These are phyloP conservation scores for Simalia tracyae DNA, from an alignment of 2,797 vertebrate genomes.

Conservation along the genomic window DNA sequence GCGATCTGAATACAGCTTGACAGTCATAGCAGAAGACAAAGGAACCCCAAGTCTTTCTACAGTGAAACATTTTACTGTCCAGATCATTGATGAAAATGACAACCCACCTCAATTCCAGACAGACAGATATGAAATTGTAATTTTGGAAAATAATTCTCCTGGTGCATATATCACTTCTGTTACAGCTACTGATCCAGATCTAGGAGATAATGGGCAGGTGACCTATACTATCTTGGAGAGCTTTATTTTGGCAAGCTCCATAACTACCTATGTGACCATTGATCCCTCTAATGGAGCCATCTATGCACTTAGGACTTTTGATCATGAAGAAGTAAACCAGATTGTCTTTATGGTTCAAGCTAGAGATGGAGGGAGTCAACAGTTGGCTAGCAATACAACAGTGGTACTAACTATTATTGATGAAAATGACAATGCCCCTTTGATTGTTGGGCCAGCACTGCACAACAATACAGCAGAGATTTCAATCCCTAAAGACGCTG, in stretches of 20 bases:
- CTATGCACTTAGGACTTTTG: slow-evolving; percentile 91
- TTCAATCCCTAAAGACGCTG: slow-evolving; percentile 85
- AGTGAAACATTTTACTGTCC: slow-evolving; percentile 94
- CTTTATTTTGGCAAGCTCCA: slow-evolving; percentile 81
- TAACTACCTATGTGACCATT: slow-evolving; percentile 93
- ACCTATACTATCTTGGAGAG: slow-evolving; percentile 91
- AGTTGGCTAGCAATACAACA: slow-evolving; percentile 85
- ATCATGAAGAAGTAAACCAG: slow-evolving; percentile 90
- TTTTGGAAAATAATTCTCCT: slow-evolving; percentile 94
- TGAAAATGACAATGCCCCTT: slow-evolving; percentile 91
- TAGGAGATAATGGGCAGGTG: slow-evolving; percentile 93
- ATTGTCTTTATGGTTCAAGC: slow-evolving; percentile 90
- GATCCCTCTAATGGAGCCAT: slow-evolving; percentile 93
- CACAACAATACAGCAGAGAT: slow-evolving; percentile 90
- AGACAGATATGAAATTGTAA: slow-evolving; percentile 90
- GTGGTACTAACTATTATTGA: slow-evolving; percentile 90
- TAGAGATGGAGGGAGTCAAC: slow-evolving; percentile 84
- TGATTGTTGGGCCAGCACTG: slow-evolving; percentile 84
- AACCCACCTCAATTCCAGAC: slow-evolving; percentile 94
- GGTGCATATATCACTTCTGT: slow-evolving; percentile 92
- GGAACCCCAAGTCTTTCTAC: slow-evolving; percentile 91
- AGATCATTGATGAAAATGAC: slow-evolving; percentile 94
- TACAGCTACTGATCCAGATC: slow-evolving; percentile 90
- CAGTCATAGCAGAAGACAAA: slow-evolving; percentile 91
- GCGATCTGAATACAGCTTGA: slow-evolving; percentile 94